These are phyloP conservation scores for Cyclophora albipunctata DNA, from an alignment of 2,888 invertebrate genomes.

Conservation along the genomic window DNA sequence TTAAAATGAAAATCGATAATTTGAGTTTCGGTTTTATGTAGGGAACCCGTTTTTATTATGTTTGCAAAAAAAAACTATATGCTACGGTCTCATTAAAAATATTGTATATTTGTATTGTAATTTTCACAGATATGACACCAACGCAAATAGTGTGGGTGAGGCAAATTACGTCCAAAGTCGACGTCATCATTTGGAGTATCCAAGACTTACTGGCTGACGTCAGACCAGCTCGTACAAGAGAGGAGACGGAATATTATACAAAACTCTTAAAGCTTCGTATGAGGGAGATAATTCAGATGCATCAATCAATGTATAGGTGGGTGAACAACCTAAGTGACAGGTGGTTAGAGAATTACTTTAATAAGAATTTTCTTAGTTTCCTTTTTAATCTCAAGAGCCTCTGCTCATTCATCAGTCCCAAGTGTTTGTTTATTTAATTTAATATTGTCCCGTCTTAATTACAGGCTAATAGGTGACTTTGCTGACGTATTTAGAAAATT, in stretches of 20 bases:
- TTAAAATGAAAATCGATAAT: too few species aligned
- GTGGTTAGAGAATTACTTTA: too few species aligned
- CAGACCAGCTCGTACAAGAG: constrained; percentile 23
- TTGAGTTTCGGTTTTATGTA: too few species aligned
- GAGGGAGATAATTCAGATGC: constrained; percentile 36
- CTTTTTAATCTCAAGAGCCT: too few species aligned
- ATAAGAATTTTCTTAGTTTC: too few species aligned
- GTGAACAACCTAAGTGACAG: not conserved
- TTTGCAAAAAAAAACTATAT: too few species aligned
- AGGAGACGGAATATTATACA: constrained; percentile 24
- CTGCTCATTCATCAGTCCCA: too few species aligned
- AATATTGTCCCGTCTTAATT: constrained; percentile 7
- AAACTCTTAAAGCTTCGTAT: constrained; percentile 33
- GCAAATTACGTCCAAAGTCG: constrained; percentile 45
- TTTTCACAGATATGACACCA: constrained; percentile 40
- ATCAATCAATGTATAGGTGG: constrained; percentile 45
- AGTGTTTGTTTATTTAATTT: too few species aligned
- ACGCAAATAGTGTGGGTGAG: constrained; percentile 52
- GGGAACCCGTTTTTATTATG: too few species aligned
- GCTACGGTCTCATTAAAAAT: too few species aligned
- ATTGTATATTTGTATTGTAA: not conserved
- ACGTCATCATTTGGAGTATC: constrained; percentile 45
- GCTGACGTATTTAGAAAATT: constrained; percentile 42
- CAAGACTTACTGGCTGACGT: constrained; percentile 42
- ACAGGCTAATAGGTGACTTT: constrained; percentile 39